These are phyloP conservation scores for Tinamus major DNA, from an alignment of 2,797 vertebrate genomes.

Conservation along the genomic window DNA sequence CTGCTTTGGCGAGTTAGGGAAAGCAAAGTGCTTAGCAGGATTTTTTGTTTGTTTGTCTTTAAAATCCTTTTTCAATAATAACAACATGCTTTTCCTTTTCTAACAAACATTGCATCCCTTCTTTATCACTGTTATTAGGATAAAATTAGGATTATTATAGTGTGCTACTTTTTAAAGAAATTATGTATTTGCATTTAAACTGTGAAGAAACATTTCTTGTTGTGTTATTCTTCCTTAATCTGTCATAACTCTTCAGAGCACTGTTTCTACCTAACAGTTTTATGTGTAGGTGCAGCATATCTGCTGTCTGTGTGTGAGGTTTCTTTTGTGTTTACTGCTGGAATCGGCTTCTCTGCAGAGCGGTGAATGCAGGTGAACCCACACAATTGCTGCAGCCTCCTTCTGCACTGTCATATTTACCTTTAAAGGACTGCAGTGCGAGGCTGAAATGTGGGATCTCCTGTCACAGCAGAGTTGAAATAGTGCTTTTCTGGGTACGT, in stretches of 20 bases:
- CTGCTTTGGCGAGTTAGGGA: neutral
- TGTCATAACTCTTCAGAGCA: neutral
- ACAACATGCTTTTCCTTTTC: neutral
- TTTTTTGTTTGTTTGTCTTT: neutral
- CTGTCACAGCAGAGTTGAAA: slow-evolving; percentile 47
- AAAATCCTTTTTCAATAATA: neutral
- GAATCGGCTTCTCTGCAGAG: neutral
- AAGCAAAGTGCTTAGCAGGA: neutral
- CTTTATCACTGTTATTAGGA: neutral
- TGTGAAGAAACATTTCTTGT: neutral
- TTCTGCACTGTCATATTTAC: neutral
- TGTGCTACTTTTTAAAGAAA: neutral
- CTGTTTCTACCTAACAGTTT: neutral
- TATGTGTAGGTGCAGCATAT: rapidly evolving
- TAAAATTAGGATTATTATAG: neutral
- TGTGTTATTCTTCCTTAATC: neutral
- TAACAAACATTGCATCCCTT: neutral
- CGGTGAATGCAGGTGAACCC: neutral
- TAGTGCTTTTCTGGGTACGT: slow-evolving; percentile 18
- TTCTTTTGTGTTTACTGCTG: neutral
- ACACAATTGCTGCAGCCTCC: neutral
- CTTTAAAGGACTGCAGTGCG: neutral
- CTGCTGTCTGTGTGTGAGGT: neutral
- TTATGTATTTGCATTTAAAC: neutral
- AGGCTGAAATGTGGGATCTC: slow-evolving; percentile 14